Base-by-base conservation (phyloP, 2,113 vertebrate species). In the Chaetura pelagica region DNA sequence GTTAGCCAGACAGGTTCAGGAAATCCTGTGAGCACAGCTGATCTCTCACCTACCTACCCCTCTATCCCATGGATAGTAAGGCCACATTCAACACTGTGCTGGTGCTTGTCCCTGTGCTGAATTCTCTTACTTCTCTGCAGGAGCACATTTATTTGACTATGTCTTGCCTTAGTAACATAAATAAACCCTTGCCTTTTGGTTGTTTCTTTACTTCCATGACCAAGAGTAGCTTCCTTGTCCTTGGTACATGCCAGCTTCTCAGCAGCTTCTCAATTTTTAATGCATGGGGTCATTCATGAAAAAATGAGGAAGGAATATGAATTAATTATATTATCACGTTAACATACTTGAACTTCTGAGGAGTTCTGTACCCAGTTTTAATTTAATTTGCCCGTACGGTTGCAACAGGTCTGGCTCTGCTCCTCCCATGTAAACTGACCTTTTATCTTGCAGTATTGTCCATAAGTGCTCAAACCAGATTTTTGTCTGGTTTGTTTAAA, bases 1-100 rank as follows among this genome's bases (percentile, higher is more conserved):
- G 6, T 32, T 44, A 59, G 22, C 48, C 21, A 8, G 51, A 11
- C 29, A 22, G 35, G 11, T 35, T 74, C 42, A 38, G 35, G 55
- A 54, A 38, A 9, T 19, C 3, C 13, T 1, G 1, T 34, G 74
- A 76, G 74, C 35, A 2, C 6, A 15, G 63, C 49, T 32, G 35
- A n/a, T 61, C 22, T 22, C 15, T 68, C 48, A 29, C n/a, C 26
- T 54, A 12, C 72, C n/a, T 67, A 32, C 15, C 10, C 10, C 10
- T 61, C 19, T 24, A 1, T 29, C 34, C 22, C 0, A 0, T 15
- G 66, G 69, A 5, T 6, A 29, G 20, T 51, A 34, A 10, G 0
- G 0, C 27, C 0, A 1, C 24, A 0, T 38, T 44, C 35, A 46
- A 16, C 26, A 20, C 48, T 0, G 0, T 49, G 58, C 55, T 54